Evolutionary conservation across 1,140 invertebrate species (phyloP), one percentile per base, ranked within the genome.

Genomic region (Rhopalosiphum maidis): DNA sequence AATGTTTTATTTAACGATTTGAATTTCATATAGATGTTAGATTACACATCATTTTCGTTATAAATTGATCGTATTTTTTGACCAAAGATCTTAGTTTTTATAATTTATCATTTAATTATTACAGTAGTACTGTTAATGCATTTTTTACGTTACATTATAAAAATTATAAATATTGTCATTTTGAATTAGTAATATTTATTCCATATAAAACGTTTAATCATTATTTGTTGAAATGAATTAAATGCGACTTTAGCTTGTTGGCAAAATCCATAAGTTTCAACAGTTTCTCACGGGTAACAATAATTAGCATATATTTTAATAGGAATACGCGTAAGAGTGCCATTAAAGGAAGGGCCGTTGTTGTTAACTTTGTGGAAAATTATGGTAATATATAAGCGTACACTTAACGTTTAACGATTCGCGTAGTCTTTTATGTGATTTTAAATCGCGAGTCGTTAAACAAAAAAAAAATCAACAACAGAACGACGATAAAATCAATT

Each of bases 221-320:
- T 77, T 77, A 77, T 77, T 77, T 77, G 15, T 77, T 77, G 8
- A 5, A n/a, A 77, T n/a, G 55, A 30, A 60, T 60, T 43, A 86
- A 86, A 86, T 6, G 5, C 7, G 48, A 89, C 35, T 54, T 35
- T 23, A 89, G 3, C 48, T 89, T 54, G n/a, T 89, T 25, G 22
- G 35, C 30, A 23, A 54, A 89, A 89, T 89, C 46, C 21, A 23
- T 89, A 89, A 88, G 5, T 48, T 48, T 88, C n/a, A 88, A 89
- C n/a, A 54, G 54, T 23, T 89, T 25, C 35, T 89, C 87, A 25
- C n/a, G n/a, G 46, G 15, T 22, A 51, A 51, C 46, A 48, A 88
- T 48, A 35, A 51, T 88, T 88, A 88, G 86, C 86, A 88, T 88
- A 88, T 88, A 88, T 88, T 51, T 88, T 48, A 48, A 88, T 22